A percentile compares a stretch with the other conserved stretches of the same genome.
phyloP scores from a whole-genome alignment of 2,888 invertebrate species.

The Erpobdella octoculata region DNA sequence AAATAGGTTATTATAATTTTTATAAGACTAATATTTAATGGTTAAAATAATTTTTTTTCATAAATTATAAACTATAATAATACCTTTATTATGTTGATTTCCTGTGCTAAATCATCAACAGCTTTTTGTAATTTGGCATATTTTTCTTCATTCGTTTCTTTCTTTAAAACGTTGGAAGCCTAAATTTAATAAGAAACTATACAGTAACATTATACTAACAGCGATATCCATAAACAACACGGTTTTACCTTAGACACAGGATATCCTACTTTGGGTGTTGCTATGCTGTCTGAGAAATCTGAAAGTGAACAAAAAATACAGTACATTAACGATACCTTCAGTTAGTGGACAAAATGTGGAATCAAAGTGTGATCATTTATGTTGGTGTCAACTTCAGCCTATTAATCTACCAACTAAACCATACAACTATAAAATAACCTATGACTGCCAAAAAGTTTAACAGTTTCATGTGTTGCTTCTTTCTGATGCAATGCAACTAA shows the following conservation, averaged over 20 bases:
- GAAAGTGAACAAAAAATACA: not conserved
- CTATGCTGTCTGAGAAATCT: conserved; percentile 28
- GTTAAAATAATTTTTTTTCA: no score
- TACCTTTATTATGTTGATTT: conserved; percentile 12
- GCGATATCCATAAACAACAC: not conserved
- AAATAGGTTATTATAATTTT: no score
- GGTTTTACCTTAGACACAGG: not conserved
- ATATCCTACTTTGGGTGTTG: conserved; percentile 1
- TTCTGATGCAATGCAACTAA: no score
- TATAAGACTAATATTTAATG: no score
- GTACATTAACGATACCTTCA: not conserved
- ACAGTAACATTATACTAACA: not conserved
- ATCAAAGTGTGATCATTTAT: not conserved
- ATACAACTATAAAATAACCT: no score
- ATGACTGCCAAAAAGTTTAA: no score
- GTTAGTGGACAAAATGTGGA: not conserved
- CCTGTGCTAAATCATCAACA: conserved; percentile 10
- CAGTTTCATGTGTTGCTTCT: no score
- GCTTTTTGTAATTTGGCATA: not conserved
- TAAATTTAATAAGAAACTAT: no score
- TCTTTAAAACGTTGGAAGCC: not conserved
- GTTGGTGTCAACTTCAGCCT: not conserved
- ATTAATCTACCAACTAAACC: not conserved
- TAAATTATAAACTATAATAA: not conserved
- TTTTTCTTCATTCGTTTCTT: conserved; percentile 9